Conservation (phyloP, 2,113 vertebrate genomes). For the Nesoenas mayeri region DNA sequence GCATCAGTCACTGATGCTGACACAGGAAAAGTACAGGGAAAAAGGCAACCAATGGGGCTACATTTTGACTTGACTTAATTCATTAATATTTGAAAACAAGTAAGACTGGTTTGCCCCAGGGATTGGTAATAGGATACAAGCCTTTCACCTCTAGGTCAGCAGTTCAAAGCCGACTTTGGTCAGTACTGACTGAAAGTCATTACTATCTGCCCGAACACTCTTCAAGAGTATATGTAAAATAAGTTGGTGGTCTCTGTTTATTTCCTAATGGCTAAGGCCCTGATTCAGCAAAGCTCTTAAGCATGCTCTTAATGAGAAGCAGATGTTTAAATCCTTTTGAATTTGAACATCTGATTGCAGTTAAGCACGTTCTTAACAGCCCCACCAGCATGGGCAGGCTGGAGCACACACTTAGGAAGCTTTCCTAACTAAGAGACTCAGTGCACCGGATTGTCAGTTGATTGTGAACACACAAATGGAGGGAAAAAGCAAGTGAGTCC, state of each 20-base stretch:
- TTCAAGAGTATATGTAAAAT: constrained; percentile 46
- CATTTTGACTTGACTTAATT: constrained; percentile 57
- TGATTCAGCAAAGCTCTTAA: constrained; percentile 64
- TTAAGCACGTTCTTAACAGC: constrained; percentile 54
- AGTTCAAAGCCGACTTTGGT: constrained; percentile 59
- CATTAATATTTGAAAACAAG: constrained; percentile 67
- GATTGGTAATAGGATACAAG: constrained; percentile 56
- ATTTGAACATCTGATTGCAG: constrained; percentile 65
- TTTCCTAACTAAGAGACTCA: constrained; percentile 2
- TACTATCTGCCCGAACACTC: constrained; percentile 41
- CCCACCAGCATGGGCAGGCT: constrained; percentile 1
- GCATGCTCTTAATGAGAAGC: constrained; percentile 54
- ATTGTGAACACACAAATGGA: background rate
- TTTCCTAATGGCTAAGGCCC: constrained; percentile 56
- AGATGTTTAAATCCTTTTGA: constrained; percentile 62
- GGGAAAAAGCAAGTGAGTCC: background rate
- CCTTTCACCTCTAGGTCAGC: constrained; percentile 63
- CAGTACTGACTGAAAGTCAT: constrained; percentile 64
- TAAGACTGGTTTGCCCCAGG: constrained; percentile 52
- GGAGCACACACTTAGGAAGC: background rate
- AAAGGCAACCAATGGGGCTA: constrained; percentile 43
- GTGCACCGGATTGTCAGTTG: background rate
- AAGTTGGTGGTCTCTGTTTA: constrained; percentile 67
- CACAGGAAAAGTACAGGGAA: background rate
- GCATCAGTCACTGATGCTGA: constrained; percentile 10